Percentiles rank a stretch among this genome's conserved stretches.
Conservation (phyloP, 1,140 invertebrate species). For the Mycetomoellerius zeteki region DNA sequence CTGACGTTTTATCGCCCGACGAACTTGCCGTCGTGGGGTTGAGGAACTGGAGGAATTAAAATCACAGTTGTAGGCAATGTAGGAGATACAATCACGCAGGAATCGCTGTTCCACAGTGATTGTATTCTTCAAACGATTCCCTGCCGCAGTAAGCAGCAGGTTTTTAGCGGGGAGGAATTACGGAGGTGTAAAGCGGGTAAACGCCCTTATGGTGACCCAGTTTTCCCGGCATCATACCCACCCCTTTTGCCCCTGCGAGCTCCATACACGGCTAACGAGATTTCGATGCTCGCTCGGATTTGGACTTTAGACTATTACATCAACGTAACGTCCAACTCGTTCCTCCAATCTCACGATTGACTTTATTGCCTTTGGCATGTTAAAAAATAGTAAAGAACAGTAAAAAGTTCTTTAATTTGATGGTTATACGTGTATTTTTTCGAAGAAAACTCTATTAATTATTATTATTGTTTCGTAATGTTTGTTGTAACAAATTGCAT, state of each 20-base stretch:
- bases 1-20: neutral
- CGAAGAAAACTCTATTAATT: neutral
- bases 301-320: neutral
- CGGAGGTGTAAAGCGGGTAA: constrained; percentile 55
- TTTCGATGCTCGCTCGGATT: constrained; percentile 26
- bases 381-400: neutral
- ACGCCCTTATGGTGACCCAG: constrained; percentile 58
- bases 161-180: constrained; percentile 21
- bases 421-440: neutral
- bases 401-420: neutral
- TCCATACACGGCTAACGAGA: constrained; percentile 2
- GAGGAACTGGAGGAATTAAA: neutral
- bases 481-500: neutral
- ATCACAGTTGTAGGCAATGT: neutral
- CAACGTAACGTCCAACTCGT: neutral
- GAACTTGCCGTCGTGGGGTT: neutral
- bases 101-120: constrained; percentile 6
- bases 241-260: neutral
- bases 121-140: constrained; percentile 7
- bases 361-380: neutral
- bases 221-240: constrained; percentile 9
- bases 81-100: neutral
- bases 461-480: neutral
- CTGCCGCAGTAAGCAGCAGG: neutral
- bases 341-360: neutral